phyloP scores from a whole-genome alignment of 2,113 vertebrate species.

The Scortum barcoo region DNA sequence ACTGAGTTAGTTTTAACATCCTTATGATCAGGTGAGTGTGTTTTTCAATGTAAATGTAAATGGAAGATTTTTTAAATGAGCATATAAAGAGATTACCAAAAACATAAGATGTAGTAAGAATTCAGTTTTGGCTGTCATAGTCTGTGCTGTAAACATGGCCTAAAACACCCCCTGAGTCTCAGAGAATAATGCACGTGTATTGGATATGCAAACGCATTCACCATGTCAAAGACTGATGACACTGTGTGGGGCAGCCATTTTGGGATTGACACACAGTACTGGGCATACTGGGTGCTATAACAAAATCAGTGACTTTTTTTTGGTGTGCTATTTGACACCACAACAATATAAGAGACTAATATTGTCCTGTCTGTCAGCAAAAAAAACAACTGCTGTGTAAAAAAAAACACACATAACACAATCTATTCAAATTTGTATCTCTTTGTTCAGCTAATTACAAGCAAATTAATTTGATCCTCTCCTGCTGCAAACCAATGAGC shows the following conservation, averaged over 20 bases:
- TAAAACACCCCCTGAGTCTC: not conserved
- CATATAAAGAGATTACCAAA: not conserved
- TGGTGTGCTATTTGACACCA: not conserved
- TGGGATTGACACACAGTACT: no score
- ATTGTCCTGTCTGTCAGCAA: not conserved
- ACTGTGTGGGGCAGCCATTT: not conserved
- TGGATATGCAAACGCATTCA: not conserved
- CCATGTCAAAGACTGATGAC: not conserved
- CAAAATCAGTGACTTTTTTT: not conserved
- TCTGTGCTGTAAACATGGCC: not conserved
- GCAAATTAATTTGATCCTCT: conserved; percentile 43
- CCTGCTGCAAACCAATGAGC: conserved; percentile 40
- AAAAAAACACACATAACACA: conserved; percentile 18
- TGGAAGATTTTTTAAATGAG: no score
- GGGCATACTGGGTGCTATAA: not conserved
- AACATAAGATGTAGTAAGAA: not conserved
- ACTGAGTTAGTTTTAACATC: not conserved
- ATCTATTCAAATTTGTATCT: conserved; percentile 38
- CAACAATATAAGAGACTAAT: not conserved
- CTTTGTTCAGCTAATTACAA: conserved; percentile 52
- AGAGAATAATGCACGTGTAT: not conserved
- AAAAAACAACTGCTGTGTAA: not conserved
- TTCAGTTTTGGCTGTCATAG: not conserved
- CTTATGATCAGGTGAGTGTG: not conserved
- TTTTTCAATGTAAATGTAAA: no score